phyloP scores from a whole-genome alignment of 2,113 vertebrate genomes.

The Tragelaphus buxtoni region DNA sequence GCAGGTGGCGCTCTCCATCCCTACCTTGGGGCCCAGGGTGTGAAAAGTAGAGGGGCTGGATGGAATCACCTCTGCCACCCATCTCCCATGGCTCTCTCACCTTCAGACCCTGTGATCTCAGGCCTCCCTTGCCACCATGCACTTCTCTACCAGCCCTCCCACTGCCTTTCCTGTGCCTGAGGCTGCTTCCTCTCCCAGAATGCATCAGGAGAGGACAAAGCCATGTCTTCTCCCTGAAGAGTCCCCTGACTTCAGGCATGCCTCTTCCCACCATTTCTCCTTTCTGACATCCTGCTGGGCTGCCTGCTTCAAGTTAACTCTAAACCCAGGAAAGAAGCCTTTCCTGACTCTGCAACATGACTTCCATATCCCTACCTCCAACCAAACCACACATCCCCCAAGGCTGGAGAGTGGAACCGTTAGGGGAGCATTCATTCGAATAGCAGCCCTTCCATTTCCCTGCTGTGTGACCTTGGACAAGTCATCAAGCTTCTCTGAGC shows the following conservation, averaged over 20 bases:
- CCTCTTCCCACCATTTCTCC: not conserved
- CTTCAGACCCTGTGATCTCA: not conserved
- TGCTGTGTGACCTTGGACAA: not conserved
- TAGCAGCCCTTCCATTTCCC: not conserved
- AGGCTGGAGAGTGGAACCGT: not conserved
- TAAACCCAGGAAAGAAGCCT: not conserved
- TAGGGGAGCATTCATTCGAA: not conserved
- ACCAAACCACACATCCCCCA: not conserved
- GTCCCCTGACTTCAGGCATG: not conserved
- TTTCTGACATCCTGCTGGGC: not conserved
- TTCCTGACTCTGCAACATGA: not conserved
- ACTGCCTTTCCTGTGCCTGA: not conserved
- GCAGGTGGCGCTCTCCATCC: not conserved
- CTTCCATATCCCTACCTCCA: not conserved
- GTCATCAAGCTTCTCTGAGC: not conserved
- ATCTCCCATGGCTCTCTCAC: not conserved
- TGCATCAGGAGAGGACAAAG: not conserved
- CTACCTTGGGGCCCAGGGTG: not conserved
- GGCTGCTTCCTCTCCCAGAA: not conserved
- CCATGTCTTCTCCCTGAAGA: not conserved
- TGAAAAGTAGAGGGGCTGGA: not conserved
- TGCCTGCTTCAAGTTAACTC: not conserved
- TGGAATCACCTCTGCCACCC: not conserved
- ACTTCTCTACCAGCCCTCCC: not conserved
- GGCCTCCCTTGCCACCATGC: not conserved